phyloP scores from a whole-genome alignment of 2,888 invertebrate species.

The Plusia festucae region DNA sequence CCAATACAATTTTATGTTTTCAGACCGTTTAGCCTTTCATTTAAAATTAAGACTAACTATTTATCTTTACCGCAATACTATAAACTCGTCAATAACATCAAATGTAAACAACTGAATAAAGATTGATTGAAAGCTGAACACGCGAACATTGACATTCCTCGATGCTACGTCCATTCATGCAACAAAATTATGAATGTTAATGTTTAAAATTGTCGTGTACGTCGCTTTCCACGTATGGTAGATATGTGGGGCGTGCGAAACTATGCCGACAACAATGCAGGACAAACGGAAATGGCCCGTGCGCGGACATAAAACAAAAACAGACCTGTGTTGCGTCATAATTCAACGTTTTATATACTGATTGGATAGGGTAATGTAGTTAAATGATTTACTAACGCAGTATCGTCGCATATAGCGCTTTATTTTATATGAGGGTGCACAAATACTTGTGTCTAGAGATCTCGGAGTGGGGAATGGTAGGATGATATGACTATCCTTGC shows the following conservation, averaged over 20 bases:
- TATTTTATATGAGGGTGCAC: background rate
- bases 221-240: slow-evolving; percentile 68
- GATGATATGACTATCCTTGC: too few species aligned
- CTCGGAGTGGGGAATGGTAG: too few species aligned
- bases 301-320: slow-evolving; percentile 22
- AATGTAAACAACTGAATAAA: slow-evolving; percentile 33
- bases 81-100: slow-evolving; percentile 33
- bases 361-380: background rate
- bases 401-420: background rate
- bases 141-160: slow-evolving; percentile 51
- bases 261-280: slow-evolving; percentile 66
- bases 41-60: too few species aligned
- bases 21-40: too few species aligned
- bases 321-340: slow-evolving; percentile 29
- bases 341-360: slow-evolving; percentile 13
- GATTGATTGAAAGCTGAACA: slow-evolving; percentile 41
- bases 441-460: background rate
- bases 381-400: background rate
- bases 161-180: slow-evolving; percentile 68
- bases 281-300: slow-evolving; percentile 55
- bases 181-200: slow-evolving; percentile 64
- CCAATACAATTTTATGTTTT: too few species aligned
- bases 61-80: slow-evolving; percentile 17
- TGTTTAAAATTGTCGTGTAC: slow-evolving; percentile 62
- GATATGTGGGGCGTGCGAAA: slow-evolving; percentile 77